Percentiles rank a stretch among this genome's conserved stretches.
These are phyloP conservation scores for Aphrocallistes beatrix DNA, from an alignment of 37 sponge, comb jelly and placozoan species.

Conservation along the genomic window DNA sequence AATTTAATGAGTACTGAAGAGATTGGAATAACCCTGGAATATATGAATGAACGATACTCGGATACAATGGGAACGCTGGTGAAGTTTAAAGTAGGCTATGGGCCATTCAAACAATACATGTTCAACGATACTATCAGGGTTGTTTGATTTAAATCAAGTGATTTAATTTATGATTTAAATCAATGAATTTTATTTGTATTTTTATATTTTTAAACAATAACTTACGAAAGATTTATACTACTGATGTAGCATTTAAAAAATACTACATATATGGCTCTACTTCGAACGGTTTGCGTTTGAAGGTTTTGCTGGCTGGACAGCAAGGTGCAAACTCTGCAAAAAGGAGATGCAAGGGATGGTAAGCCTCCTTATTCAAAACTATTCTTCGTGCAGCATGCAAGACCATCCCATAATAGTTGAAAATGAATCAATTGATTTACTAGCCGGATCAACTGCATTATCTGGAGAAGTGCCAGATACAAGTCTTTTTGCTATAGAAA, in stretches of 20 bases:
- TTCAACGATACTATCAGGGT: background rate
- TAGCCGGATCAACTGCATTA: background rate
- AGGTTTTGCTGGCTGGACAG: background rate
- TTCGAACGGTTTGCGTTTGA: background rate
- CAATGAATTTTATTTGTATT: no score
- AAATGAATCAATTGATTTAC: background rate
- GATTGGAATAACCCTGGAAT: background rate
- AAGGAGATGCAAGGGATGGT: background rate
- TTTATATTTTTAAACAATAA: no score
- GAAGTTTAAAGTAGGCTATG: slow-evolving; percentile 1
- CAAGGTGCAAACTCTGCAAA: background rate
- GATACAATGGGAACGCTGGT: slow-evolving; percentile 13
- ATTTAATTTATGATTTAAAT: no score
- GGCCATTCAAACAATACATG: background rate
- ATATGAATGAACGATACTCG: background rate
- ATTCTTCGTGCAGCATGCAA: background rate
- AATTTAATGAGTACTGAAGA: background rate
- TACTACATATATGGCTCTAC: background rate
- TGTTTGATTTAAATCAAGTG: no score
- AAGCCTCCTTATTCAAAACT: background rate
- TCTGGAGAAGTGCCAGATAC: background rate
- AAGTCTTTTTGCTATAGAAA: background rate
- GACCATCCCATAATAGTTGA: background rate
- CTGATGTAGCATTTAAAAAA: no score
- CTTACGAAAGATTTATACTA: no score